phyloP scores from a whole-genome alignment of 2,797 vertebrate genomes.

The Garrulus glandarius region DNA sequence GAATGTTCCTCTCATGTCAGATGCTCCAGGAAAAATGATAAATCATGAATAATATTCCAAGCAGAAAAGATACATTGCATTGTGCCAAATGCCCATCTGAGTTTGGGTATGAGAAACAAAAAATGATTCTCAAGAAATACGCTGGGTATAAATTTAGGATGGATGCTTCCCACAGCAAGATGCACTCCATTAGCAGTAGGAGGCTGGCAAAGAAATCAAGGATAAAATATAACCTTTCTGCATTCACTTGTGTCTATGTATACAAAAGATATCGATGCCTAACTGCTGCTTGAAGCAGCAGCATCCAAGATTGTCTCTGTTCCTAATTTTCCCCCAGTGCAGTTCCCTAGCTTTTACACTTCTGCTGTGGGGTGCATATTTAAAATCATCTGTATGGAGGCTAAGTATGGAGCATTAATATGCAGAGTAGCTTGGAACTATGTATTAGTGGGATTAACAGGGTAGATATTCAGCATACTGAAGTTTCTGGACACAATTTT shows the following conservation, averaged over 20 bases:
- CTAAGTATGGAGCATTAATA: not conserved
- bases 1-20: conserved; percentile 61
- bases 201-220: conserved; percentile 35
- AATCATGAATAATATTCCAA: conserved; percentile 61
- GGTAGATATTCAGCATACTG: not conserved
- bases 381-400: not conserved
- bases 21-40: conserved; percentile 52
- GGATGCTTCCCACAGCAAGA: conserved; percentile 33
- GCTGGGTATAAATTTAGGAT: conserved; percentile 42
- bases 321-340: not conserved
- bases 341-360: not conserved
- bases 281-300: not conserved
- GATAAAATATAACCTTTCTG: conserved; percentile 50
- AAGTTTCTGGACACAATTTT: not conserved
- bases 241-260: not conserved
- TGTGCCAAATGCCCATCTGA: conserved; percentile 53
- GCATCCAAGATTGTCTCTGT: not conserved
- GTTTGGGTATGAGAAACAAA: conserved; percentile 18
- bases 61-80: conserved; percentile 16
- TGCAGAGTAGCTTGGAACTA: not conserved
- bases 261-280: not conserved
- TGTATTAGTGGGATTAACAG: not conserved
- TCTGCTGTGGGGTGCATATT: not conserved
- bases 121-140: conserved; percentile 4
- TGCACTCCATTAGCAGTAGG: conserved; percentile 33